Base-by-base conservation (phyloP, 30 jellyfish, hydroid and myxozoan species). In the Hydractinia symbiolongicarpus region DNA sequence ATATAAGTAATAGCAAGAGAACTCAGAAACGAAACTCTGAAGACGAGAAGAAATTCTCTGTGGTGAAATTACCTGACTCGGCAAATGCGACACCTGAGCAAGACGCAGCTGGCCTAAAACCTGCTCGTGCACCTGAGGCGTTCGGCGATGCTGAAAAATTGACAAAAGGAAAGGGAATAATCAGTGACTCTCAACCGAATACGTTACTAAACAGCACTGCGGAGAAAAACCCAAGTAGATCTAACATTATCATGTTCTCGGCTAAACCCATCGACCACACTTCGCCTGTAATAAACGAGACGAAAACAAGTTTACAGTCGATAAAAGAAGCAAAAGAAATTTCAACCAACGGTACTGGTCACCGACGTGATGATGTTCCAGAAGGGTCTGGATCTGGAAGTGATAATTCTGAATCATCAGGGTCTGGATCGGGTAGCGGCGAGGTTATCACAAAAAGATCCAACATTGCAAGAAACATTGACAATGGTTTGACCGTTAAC, bases 381-480 rank as follows among this genome's bases (percentile, higher is more conserved):
- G 93, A 80, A 40, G 94, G 93, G 49, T 89, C 97, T 3, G 97
- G 97, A 5, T 89, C 97, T 9, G 88, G 88, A 21, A 53, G 82
- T 7, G 88, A 84, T 5, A 82, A 87, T 7, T 84, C 88, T 13
- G 88, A 74, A 15, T 67, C 87, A 53, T 86, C 58, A n/a, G 90
- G 85, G 10, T 82, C 97, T 9, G 89, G 88, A 52, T 54, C 58
- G 19, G 79, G 79, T 5, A 19, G 10, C 40, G 70, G 69, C 9
- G 81, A 54, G 50, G 81, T 9, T 10, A 17, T 9, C 51, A 55
- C 51, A 13, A 74, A 74, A 50, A 53, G 66, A 50, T 74, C 83
- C n/a, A 16, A 49, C 14, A 58, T 74, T 8, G 61, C 50, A 5
- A 17, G 69, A 6, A 55, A 74, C 9, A 67, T 66, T 50, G 74